Evolutionary conservation across 2,888 invertebrate genomes (phyloP).

Genomic region (Corythucha ciliata): DNA sequence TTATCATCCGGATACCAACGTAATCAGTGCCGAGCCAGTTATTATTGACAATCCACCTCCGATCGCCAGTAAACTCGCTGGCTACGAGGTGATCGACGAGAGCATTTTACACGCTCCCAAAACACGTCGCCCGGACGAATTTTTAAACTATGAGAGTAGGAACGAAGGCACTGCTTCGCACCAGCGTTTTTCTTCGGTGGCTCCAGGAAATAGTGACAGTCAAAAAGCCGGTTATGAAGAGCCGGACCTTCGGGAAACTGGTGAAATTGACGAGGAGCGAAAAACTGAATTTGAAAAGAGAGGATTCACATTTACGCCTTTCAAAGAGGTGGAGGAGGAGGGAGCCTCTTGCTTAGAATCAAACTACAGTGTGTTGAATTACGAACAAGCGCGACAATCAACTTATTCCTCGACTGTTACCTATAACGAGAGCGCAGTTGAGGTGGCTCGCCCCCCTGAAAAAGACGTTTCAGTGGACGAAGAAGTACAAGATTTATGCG

Average conservation of each 20-base stretch:
- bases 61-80: slow-evolving; percentile 24
- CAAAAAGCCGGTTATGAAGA: too few species aligned
- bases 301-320: background rate
- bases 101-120: slow-evolving; percentile 27
- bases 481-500: slow-evolving; percentile 32
- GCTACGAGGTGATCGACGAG: slow-evolving; percentile 25
- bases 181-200: too few species aligned
- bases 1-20: slow-evolving; percentile 32
- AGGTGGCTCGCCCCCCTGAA: too few species aligned
- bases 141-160: slow-evolving; percentile 27
- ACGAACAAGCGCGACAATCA: too few species aligned
- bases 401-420: too few species aligned
- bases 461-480: slow-evolving; percentile 28
- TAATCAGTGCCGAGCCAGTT: slow-evolving; percentile 28
- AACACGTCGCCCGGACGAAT: slow-evolving; percentile 24
- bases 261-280: background rate
- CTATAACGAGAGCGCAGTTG: too few species aligned
- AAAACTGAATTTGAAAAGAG: background rate
- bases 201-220: background rate
- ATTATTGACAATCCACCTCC: slow-evolving; percentile 25
- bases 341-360: too few species aligned
- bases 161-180: too few species aligned
- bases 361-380: too few species aligned
- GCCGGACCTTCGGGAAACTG: background rate
- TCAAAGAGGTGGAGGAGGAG: too few species aligned